These are phyloP conservation scores for Styela clava DNA, from an alignment of 23 tunicate genomes.

Conservation along the genomic window DNA sequence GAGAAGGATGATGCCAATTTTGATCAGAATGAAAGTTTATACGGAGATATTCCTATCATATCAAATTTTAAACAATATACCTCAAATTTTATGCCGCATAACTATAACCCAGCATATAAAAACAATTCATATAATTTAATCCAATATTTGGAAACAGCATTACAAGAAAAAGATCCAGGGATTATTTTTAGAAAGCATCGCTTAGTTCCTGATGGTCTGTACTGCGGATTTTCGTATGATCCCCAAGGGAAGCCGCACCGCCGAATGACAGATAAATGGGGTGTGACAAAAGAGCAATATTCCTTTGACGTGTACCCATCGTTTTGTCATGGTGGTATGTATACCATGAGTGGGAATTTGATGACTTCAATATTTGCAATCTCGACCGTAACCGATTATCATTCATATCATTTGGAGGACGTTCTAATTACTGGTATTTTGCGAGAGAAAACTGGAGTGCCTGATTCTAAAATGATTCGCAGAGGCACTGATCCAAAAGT, in stretches of 20 bases:
- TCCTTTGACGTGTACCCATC: conserved; percentile 39
- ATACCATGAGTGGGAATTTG: conserved; percentile 37
- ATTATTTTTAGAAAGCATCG: background rate
- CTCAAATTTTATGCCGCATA: background rate
- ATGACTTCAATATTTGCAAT: conserved; percentile 31
- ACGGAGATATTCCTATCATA: background rate
- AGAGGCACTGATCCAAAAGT: conserved; percentile 20
- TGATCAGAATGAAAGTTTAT: background rate
- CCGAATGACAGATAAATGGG: conserved; percentile 31
- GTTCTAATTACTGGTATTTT: conserved; percentile 67
- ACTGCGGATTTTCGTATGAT: conserved; percentile 75
- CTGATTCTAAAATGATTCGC: conserved; percentile 24
- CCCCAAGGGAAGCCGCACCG: conserved; percentile 19
- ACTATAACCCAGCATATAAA: conserved; percentile 13
- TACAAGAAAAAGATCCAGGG: background rate
- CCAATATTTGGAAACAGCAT: background rate
- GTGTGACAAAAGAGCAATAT: conserved; percentile 39
- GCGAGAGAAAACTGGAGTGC: conserved; percentile 36
- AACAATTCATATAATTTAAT: conserved; percentile 3
- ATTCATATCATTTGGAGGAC: conserved; percentile 61
- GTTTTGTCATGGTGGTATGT: conserved; percentile 81
- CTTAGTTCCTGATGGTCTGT: conserved; percentile 18
- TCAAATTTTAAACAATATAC: background rate
- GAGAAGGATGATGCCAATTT: background rate
- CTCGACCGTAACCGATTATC: conserved; percentile 39